Base-by-base conservation (phyloP, 1,140 invertebrate genomes). In the Atta texana region DNA sequence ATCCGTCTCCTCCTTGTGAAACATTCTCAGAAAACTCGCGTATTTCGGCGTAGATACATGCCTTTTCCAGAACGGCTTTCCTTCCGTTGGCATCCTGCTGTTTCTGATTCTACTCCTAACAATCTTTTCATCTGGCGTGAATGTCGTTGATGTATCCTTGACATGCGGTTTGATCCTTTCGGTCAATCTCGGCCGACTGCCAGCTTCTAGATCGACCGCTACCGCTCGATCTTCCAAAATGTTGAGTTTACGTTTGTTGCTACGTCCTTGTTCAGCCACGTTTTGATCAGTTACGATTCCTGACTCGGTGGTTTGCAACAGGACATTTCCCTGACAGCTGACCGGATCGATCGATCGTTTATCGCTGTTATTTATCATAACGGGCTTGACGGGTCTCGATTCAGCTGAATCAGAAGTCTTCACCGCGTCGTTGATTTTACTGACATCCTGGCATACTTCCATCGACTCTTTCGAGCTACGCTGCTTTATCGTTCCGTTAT, bases 371-470 rank as follows among this genome's bases (percentile, higher is more conserved):
- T 75, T 75, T 75, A 75, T 75, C n/a, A n/a, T 7, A n/a, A 59
- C 31, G 72, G 31, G n/a, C 31, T 59, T 75, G 53, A 75, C 53
- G 14, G n/a, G 53, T 2, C 64, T 44, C 53, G 53, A 39, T 57
- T 55, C 28, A 18, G 28, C 28, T n/a, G n/a, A n/a, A 75, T 59
- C 51, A 14, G n/a, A 59, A 24, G 14, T 44, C 55, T 76, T 61
- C 7, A n/a, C 57, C 10, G 8, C 34, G n/a, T 28, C 16, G 57
- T 16, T 77, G 57, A 39, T 77, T 63, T 63, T 44, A 63, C 61
- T 78, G 51, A 88, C 34, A 12, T 28, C 61, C 49, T 89, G 88
- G 88, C 87, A 88, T 24, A 21, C 39, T 77, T 89, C 78, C 87
- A 89, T 85, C 87, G 64, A 85, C 49, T 51, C 87, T 88, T 89